These are phyloP conservation scores for Drosophila mettleri DNA, from an alignment of 2,888 invertebrate species.

Conservation along the genomic window DNA sequence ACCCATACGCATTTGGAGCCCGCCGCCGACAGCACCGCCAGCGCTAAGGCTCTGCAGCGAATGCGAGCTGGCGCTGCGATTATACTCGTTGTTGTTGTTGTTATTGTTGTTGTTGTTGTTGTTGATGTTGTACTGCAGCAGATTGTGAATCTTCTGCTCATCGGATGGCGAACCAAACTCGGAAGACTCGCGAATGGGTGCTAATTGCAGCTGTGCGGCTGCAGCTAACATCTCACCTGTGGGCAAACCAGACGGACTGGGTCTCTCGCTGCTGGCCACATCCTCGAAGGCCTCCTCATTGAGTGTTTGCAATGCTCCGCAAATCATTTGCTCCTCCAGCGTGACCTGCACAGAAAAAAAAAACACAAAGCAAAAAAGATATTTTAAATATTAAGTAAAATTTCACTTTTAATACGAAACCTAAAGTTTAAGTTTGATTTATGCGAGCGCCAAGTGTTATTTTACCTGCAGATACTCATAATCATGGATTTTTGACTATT, in stretches of 20 bases:
- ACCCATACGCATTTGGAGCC: constrained; percentile 57
- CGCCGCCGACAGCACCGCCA: constrained; percentile 34
- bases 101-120: constrained; percentile 63
- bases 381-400: neutral
- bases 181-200: constrained; percentile 85
- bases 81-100: constrained; percentile 75
- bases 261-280: constrained; percentile 90
- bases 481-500: constrained; percentile 85
- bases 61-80: constrained; percentile 82
- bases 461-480: constrained; percentile 85
- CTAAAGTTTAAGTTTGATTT: neutral
- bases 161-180: constrained; percentile 85
- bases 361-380: too few species aligned
- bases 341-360: constrained; percentile 89
- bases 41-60: constrained; percentile 78
- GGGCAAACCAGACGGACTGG: constrained; percentile 87
- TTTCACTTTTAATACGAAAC: too few species aligned
- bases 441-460: constrained; percentile 28
- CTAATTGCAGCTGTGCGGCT: constrained; percentile 85
- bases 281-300: constrained; percentile 97
- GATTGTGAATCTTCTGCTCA: constrained; percentile 80
- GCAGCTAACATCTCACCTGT: constrained; percentile 85
- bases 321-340: constrained; percentile 97
- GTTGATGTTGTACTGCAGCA: constrained; percentile 61
- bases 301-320: constrained; percentile 95